A percentile compares a stretch with the other conserved stretches of the same genome.
Conservation (phyloP, 2,797 vertebrate genomes). For the Aphelocoma californica region DNA sequence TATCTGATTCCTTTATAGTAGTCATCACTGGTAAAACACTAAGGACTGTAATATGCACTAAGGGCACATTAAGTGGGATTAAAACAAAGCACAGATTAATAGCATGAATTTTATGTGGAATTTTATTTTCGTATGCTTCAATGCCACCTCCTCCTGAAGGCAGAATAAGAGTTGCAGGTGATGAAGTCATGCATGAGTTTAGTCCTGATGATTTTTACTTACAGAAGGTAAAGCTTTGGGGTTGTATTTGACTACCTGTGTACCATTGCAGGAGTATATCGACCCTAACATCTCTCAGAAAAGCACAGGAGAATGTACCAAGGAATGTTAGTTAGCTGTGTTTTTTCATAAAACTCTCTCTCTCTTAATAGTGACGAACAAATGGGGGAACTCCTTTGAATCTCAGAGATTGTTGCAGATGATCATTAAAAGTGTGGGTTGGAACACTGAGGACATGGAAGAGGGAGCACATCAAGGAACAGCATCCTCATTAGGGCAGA, state of each 20-base stretch:
- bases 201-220: not conserved
- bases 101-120: not conserved
- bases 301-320: not conserved
- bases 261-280: not conserved
- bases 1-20: not conserved
- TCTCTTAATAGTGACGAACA: not conserved
- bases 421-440: not conserved
- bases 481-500: not conserved
- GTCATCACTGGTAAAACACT: not conserved
- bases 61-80: not conserved
- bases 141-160: not conserved
- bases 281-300: not conserved
- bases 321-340: not conserved
- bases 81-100: not conserved
- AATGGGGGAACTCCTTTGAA: not conserved
- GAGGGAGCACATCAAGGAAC: not conserved
- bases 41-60: not conserved
- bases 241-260: not conserved
- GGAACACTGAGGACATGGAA: not conserved
- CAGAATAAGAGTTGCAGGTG: not conserved
- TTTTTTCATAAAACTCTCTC: not conserved
- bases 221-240: not conserved
- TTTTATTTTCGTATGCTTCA: not conserved
- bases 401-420: not conserved
- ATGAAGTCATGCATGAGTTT: not conserved